Evolutionary conservation across 2,888 invertebrate species (phyloP).

Genomic region (Drosophila colorata): DNA sequence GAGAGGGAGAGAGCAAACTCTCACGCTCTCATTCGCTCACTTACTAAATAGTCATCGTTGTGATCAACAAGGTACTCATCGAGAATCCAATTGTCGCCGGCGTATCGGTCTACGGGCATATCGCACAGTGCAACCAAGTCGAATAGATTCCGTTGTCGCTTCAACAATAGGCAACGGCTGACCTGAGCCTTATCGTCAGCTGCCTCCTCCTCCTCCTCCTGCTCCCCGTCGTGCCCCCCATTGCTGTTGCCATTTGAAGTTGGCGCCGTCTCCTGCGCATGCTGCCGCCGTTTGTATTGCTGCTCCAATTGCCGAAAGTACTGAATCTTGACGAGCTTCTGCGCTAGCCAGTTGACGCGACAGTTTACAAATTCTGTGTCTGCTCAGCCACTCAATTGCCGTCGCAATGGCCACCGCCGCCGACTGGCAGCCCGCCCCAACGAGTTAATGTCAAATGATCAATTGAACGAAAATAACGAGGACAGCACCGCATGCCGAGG

Average conservation of each 20-base stretch:
- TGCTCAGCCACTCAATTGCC: slow-evolving; percentile 62
- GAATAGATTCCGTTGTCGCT: slow-evolving; percentile 74
- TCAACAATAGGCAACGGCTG: slow-evolving; percentile 61
- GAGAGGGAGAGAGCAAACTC: slow-evolving; percentile 2
- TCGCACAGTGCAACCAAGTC: slow-evolving; percentile 82
- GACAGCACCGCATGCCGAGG: slow-evolving; percentile 42
- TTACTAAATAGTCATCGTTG: slow-evolving; percentile 80
- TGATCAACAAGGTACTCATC: slow-evolving; percentile 83
- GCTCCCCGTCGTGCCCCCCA: slow-evolving; percentile 8
- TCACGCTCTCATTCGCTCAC: slow-evolving; percentile 42
- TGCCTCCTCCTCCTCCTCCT: slow-evolving; percentile 11
- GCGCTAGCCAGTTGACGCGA: slow-evolving; percentile 9
- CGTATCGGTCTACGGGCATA: slow-evolving; percentile 74
- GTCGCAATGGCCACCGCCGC: slow-evolving; percentile 56
- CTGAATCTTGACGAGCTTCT: slow-evolving; percentile 76
- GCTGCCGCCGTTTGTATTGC: slow-evolving; percentile 38
- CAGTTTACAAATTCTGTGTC: slow-evolving; percentile 33
- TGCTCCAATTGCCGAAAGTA: slow-evolving; percentile 79
- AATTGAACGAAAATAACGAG: slow-evolving; percentile 66
- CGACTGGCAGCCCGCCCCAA: slow-evolving; percentile 54
- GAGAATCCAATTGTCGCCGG: slow-evolving; percentile 82
- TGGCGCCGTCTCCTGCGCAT: slow-evolving; percentile 57
- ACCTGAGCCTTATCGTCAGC: slow-evolving; percentile 25
- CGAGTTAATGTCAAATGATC: slow-evolving; percentile 76
- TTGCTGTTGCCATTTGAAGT: slow-evolving; percentile 26